Evolutionary conservation across 2,113 vertebrate genomes (phyloP), one percentile per base, ranked within the genome.

Genomic region (Lucifuga dentata): DNA sequence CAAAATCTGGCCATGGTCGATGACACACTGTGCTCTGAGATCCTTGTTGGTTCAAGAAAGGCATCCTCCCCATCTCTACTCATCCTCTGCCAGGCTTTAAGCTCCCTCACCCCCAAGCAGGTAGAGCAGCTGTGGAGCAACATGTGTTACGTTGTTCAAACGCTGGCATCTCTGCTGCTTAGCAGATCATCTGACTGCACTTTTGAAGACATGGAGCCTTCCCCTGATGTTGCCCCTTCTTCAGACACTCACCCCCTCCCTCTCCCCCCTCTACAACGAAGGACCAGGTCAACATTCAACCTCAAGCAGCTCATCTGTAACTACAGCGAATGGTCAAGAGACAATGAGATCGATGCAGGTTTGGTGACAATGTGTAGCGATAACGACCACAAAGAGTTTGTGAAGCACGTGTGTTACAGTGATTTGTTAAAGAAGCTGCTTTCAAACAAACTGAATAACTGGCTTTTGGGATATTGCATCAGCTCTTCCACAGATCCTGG

Each of bases 341-440:
- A 20, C 29, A n/a, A 38, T 2, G 3, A 0, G 3, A 72, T 81
- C 19, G 88, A 93, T 9, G 75, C 88, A 1, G 89, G 67, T n/a
- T 60, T 87, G 2, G 90, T 95, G 21, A 81, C 89, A 0, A 62
- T 93, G 29, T 95, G 94, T 68, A 85, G 91, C 1, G 89, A 93
- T 13, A 91, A 90, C 3, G 87, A 93, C 6, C 70, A 26, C 0
- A 46, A 56, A 1, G 51, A 72, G 6, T 94, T 95, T 79, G 74
- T 88, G 43, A 35, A 20, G 6, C 76, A 71, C 3, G 90, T 95
- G 69, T 95, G 94, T 39, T 64, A 45, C 57, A 84, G 90, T 32
- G 40, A 36, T 5, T 6, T n/a, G 5, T 36, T 93, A 23, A 61
- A 5, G 45, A 76, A 66, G 15, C 80, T 95, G 52, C 60, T 93